Base-by-base conservation (phyloP, 53 echinoderm and acorn worm species). In the Pentamera pediparva region DNA sequence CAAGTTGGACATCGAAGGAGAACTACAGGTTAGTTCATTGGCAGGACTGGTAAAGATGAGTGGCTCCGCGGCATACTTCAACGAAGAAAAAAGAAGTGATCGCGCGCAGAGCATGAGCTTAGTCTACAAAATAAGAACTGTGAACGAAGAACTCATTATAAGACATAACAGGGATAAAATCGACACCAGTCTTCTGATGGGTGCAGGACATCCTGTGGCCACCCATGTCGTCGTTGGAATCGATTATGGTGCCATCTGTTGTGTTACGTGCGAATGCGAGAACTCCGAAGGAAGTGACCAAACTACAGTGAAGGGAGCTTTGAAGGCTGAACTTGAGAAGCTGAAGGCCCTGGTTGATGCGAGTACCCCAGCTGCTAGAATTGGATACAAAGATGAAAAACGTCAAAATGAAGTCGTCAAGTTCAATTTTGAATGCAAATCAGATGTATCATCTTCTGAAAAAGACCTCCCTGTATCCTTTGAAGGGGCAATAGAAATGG, bases 161-260 rank as follows among this genome's bases (percentile, higher is more conserved):
- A 54, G n/a, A n/a, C n/a, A n/a, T n/a, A n/a, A n/a, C n/a, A n/a
- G n/a, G n/a, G n/a, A n/a, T n/a, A n/a, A n/a, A n/a, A n/a, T n/a
- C n/a, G n/a, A n/a, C n/a, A n/a, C n/a, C n/a, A n/a, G n/a, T n/a
- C n/a, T n/a, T n/a, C 35, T 3, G 34, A 57, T 20, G 15, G 35
- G 32, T 74, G 18, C 53, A 52, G n/a, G 56, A 55, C 24, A 55
- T 6, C 27, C 26, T 45, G 27, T 45, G 19, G 70, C 70, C 41
- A 74, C 75, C 4, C 75, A 74, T 25, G 75, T 74, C 21, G 75
- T 74, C 50, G 75, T 74, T 12, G 75, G 10, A 21, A 70, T 70
- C 1, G 56, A 52, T 17, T 74, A 36, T 54, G 75, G 75, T 22
- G 75, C 75, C 6, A 24, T 36, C 36, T 54, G 53, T 34, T 15